These are phyloP conservation scores for Yponomeuta malinellus DNA, from an alignment of 2,888 invertebrate species.

Conservation along the genomic window DNA sequence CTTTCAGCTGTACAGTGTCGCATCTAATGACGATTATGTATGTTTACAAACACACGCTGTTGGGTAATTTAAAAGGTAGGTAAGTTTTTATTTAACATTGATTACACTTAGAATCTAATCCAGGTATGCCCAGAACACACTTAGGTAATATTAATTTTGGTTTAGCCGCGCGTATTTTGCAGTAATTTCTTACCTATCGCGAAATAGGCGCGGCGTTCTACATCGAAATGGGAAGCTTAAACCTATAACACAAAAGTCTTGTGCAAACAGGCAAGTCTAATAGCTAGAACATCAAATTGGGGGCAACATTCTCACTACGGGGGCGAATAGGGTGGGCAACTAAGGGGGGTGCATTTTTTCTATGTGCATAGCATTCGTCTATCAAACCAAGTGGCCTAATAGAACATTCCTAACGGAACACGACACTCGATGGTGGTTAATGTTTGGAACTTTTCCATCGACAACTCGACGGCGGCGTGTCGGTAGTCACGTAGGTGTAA, in stretches of 20 bases:
- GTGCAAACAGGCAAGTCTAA: slow-evolving; percentile 6
- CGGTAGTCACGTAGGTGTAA: slow-evolving; percentile 1
- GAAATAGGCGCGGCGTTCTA: neutral
- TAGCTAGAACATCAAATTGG: slow-evolving; percentile 10
- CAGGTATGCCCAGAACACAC: neutral
- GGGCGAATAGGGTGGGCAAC: neutral
- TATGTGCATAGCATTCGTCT: slow-evolving; percentile 6
- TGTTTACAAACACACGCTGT: neutral
- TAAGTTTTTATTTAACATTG: neutral
- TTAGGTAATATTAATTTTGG: neutral
- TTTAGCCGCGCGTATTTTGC: neutral
- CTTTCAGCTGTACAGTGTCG: neutral
- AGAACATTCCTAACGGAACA: neutral
- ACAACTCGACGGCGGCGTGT: neutral
- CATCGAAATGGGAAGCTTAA: neutral
- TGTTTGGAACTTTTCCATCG: neutral
- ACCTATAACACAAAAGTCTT: slow-evolving; percentile 1
- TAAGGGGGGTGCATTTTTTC: slow-evolving; percentile 8
- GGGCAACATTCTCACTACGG: slow-evolving; percentile 2
- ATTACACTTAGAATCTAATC: slow-evolving; percentile 1
- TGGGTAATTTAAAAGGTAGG: neutral
- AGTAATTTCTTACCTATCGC: neutral
- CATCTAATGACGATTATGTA: neutral
- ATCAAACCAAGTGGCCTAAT: neutral
- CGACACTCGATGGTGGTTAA: neutral